These are phyloP conservation scores for Rhinichthys klamathensis DNA, from an alignment of 2,113 vertebrate genomes.

Conservation along the genomic window DNA sequence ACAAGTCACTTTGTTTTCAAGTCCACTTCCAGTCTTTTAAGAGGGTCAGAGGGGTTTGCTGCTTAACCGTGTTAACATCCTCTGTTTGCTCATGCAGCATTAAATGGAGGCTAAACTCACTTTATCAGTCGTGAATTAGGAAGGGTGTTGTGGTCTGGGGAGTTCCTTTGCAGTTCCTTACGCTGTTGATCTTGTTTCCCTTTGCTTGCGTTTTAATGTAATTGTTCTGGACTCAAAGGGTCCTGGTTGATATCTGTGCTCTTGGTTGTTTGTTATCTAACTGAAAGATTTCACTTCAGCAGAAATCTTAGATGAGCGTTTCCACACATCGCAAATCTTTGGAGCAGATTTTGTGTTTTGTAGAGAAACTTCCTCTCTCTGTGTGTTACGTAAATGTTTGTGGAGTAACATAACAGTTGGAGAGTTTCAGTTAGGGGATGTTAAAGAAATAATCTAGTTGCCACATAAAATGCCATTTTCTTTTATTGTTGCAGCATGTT, in stretches of 20 bases:
- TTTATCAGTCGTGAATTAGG: slow-evolving; percentile 28
- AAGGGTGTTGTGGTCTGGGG: slow-evolving; percentile 20
- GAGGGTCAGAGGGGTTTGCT: slow-evolving; percentile 19
- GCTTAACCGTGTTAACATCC: slow-evolving; percentile 14
- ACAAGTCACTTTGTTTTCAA: neutral
- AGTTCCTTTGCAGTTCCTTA: neutral
- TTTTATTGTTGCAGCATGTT: neutral
- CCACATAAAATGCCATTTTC: neutral
- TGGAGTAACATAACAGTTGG: slow-evolving; percentile 44
- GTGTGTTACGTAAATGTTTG: slow-evolving; percentile 59
- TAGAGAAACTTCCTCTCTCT: slow-evolving; percentile 41
- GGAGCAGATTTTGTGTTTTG: neutral
- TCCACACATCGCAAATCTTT: neutral
- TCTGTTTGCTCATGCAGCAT: neutral
- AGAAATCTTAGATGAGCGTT: neutral
- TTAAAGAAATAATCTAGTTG: neutral
- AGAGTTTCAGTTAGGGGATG: slow-evolving; percentile 11
- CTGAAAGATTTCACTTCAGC: neutral
- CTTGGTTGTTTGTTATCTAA: neutral
- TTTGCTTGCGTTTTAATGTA: neutral
- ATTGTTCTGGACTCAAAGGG: slow-evolving; percentile 17
- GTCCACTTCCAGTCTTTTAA: neutral
- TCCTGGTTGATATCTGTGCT: neutral
- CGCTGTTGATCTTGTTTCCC: slow-evolving; percentile 23
- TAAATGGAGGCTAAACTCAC: slow-evolving; percentile 7